A percentile compares a stretch with the other conserved stretches of the same genome.
phyloP scores from a whole-genome alignment of 2,888 invertebrate species.

The Harpagoxenus sublaevis region DNA sequence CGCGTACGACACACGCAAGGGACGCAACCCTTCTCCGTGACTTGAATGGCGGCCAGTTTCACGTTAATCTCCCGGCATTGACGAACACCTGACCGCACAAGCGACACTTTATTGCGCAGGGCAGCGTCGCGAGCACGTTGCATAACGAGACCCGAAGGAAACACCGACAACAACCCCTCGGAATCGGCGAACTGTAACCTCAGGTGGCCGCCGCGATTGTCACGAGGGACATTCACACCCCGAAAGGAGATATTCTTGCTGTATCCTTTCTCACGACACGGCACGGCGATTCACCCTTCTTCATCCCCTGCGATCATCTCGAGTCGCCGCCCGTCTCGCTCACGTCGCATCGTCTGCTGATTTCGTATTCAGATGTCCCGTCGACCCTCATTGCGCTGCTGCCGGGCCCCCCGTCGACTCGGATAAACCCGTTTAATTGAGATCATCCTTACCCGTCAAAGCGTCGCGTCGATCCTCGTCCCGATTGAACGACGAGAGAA shows the following conservation, averaged over 20 bases:
- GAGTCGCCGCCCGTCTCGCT: slow-evolving; percentile 41
- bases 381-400: slow-evolving; percentile 74
- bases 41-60: slow-evolving; percentile 41
- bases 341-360: slow-evolving; percentile 68
- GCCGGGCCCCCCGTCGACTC: slow-evolving; percentile 81
- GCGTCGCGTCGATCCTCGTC: slow-evolving; percentile 65
- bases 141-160: slow-evolving; percentile 62
- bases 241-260: slow-evolving; percentile 62
- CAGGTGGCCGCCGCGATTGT: slow-evolving; percentile 79
- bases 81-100: slow-evolving; percentile 64
- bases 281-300: slow-evolving; percentile 62
- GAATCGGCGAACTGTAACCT: slow-evolving; percentile 69
- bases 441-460: slow-evolving; percentile 79
- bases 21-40: slow-evolving; percentile 16
- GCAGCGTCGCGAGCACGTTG: slow-evolving; percentile 46
- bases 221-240: slow-evolving; percentile 71
- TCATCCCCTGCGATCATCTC: slow-evolving; percentile 47
- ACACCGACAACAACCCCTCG: slow-evolving; percentile 65
- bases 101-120: slow-evolving; percentile 41
- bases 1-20: slow-evolving; percentile 11
- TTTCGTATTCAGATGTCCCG: slow-evolving; percentile 79
- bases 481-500: slow-evolving; percentile 57
- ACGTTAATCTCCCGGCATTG: slow-evolving; percentile 48
- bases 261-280: slow-evolving; percentile 78
- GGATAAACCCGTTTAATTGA: slow-evolving; percentile 85